These are phyloP conservation scores for Pseudolaguvia tuberculata DNA, from an alignment of 2,113 vertebrate genomes.

Conservation along the genomic window DNA sequence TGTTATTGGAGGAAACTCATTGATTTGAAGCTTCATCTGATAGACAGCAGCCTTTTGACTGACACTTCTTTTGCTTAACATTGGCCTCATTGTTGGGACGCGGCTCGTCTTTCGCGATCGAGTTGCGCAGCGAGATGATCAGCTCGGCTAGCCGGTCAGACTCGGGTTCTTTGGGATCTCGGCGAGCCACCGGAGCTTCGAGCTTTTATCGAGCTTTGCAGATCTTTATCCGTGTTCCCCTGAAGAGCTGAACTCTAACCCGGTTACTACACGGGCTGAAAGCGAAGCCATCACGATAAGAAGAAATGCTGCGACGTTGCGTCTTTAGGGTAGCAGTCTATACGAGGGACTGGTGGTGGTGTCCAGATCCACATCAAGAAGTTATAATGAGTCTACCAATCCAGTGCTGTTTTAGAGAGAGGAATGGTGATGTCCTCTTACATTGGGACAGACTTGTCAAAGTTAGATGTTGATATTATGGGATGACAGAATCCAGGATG, in stretches of 20 bases:
- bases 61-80: slow-evolving; percentile 50
- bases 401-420: too few species aligned
- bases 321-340: slow-evolving; percentile 12
- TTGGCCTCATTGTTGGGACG: slow-evolving; percentile 48
- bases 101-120: slow-evolving; percentile 45
- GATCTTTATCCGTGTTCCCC: slow-evolving; percentile 42
- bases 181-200: slow-evolving; percentile 40
- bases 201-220: slow-evolving; percentile 33
- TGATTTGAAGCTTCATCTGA: slow-evolving; percentile 39
- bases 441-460: neutral
- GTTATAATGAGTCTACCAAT: neutral
- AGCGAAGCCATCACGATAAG: slow-evolving; percentile 44
- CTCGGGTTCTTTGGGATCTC: slow-evolving; percentile 44
- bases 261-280: slow-evolving; percentile 32
- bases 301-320: slow-evolving; percentile 4
- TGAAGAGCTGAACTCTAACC: slow-evolving; percentile 39
- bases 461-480: too few species aligned
- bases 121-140: slow-evolving; percentile 46
- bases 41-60: slow-evolving; percentile 38
- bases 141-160: slow-evolving; percentile 30
- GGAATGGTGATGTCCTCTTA: too few species aligned
- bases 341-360: neutral
- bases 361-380: neutral
- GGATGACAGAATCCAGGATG: neutral
- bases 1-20: slow-evolving; percentile 23